Base-by-base conservation (phyloP, 64 coral and sea anemone genomes). In the Trachythela sp. region DNA sequence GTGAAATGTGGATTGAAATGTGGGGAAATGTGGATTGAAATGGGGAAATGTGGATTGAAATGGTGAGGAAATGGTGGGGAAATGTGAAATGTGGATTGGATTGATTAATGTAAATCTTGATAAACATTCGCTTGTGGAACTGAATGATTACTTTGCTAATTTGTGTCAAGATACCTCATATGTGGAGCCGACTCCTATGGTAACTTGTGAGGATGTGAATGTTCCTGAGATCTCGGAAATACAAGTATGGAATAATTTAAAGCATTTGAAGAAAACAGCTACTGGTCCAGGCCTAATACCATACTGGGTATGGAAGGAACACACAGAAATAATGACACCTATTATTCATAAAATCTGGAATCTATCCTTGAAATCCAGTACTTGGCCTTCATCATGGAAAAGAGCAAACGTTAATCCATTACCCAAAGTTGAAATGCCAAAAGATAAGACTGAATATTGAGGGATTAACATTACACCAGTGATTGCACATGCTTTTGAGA, bases 201-300 rank as follows among this genome's bases (percentile, higher is more conserved):
- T 45, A 11, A 68, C 15, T 31, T 68, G 59, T 68, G 59, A 68
- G 30, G 30, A 68, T 6, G 59, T 7, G 59, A 68, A 68, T 7
- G 59, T 68, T n/a, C 59, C 59, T 68, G 59, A 68, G 30, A 68
- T 68, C 59, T 68, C 59, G 59, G 59, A 68, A 68, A 68, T 68
- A 68, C 6, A 68, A 68, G 59, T 68, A 14, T 68, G 59, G 59
- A 68, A 68, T 68, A 68, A 68, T 68, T 68, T 68, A 68, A 68
- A 14, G 59, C 59, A 68, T 68, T 68, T 68, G 59, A 68, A 68
- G 59, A 68, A 68, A 68, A 68, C 59, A 8, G 59, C 59, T 68
- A 68, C 59, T n/a, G 59, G 59, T 68, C 59, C 59, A 68, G 59
- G 15, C 30, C 59, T 68, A 68, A 68, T 68, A 68, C 59, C 59